A percentile compares a stretch with the other conserved stretches of the same genome.
These are phyloP conservation scores for Parazoanthus atlanticus DNA, from an alignment of 92 coral and sea anemone species.

Conservation along the genomic window DNA sequence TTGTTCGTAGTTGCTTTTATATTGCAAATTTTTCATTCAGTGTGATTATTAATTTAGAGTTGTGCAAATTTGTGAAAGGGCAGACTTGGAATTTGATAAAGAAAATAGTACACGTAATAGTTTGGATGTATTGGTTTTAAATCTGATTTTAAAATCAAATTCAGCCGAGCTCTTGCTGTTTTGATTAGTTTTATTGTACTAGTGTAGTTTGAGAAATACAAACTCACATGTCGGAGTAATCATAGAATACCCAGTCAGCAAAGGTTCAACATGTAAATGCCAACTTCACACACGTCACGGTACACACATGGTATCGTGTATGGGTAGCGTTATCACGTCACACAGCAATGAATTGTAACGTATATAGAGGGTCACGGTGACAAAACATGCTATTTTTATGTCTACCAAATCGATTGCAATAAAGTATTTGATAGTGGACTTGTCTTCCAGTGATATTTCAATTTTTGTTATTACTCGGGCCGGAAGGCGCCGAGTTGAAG, in stretches of 20 bases:
- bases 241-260: background rate
- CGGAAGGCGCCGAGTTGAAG: too few species aligned
- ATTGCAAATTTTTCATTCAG: background rate
- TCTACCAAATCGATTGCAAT: background rate
- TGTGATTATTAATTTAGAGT: background rate
- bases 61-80: background rate
- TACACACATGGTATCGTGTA: background rate
- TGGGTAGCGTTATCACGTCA: background rate
- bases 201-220: too few species aligned
- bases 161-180: background rate
- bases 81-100: background rate
- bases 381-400: constrained; percentile 20
- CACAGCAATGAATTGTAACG: background rate
- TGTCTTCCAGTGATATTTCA: too few species aligned
- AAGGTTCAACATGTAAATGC: background rate
- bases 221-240: too few species aligned
- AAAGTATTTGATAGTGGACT: constrained; percentile 12
- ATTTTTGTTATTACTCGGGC: too few species aligned
- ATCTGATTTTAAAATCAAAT: background rate
- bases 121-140: background rate
- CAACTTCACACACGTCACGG: background rate
- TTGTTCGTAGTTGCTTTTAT: background rate
- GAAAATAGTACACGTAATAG: background rate
- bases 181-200: too few species aligned
- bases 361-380: background rate